Conservation (phyloP, 2,888 invertebrate species). For the Hirtodrosophila trivittata region DNA sequence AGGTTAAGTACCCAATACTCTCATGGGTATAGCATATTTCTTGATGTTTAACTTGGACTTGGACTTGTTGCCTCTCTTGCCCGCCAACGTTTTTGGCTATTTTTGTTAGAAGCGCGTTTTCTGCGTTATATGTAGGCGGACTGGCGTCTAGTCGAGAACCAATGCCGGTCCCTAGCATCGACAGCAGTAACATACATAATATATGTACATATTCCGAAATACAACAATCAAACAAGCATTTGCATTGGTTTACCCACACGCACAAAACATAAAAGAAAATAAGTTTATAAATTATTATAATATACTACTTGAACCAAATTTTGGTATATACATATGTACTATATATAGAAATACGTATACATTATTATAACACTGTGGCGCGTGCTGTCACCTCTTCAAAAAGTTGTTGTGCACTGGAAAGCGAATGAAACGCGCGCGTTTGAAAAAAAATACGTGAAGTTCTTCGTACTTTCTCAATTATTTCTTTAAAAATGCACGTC, state of each 20-base stretch:
- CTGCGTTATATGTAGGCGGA: slow-evolving; percentile 71
- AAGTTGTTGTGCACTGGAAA: slow-evolving; percentile 27
- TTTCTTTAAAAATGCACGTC: too few species aligned
- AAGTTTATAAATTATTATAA: too few species aligned
- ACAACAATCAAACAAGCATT: slow-evolving; percentile 47
- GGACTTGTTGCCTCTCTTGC: slow-evolving; percentile 58
- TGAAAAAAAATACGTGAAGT: slow-evolving; percentile 26
- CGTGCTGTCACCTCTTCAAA: slow-evolving; percentile 55
- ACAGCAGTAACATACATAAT: too few species aligned
- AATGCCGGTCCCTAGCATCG: slow-evolving; percentile 41
- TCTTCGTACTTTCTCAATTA: too few species aligned
- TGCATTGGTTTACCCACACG: slow-evolving; percentile 33
- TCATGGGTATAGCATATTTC: slow-evolving; percentile 32
- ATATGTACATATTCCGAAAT: too few species aligned
- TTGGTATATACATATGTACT: slow-evolving; percentile 1
- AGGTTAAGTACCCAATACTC: slow-evolving; percentile 7
- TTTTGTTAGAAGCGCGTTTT: slow-evolving; percentile 39
- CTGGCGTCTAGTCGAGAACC: slow-evolving; percentile 50
- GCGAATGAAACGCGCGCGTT: slow-evolving; percentile 59
- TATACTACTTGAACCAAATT: too few species aligned
- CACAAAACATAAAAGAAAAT: slow-evolving; percentile 33
- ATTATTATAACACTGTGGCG: slow-evolving; percentile 13
- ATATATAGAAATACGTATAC: slow-evolving; percentile 16
- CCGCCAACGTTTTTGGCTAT: slow-evolving; percentile 50
- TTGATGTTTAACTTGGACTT: slow-evolving; percentile 55